phyloP scores from a whole-genome alignment of 1,140 invertebrate species.

The Camponotus floridanus region DNA sequence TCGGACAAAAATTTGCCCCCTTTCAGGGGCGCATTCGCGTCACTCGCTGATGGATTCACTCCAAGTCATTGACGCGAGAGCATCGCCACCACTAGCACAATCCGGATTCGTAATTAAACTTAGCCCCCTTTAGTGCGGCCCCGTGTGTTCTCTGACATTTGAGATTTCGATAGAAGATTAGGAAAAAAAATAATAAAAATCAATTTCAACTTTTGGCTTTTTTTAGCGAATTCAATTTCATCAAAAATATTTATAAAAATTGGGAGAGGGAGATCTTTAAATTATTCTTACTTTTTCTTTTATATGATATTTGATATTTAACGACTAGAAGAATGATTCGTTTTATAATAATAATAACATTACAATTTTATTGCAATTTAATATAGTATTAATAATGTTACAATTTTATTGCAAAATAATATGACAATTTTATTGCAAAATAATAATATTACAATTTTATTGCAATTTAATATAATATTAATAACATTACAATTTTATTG shows the following conservation, averaged over 20 bases:
- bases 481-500: no score
- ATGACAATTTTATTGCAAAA: no score
- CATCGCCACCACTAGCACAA: constrained; percentile 32
- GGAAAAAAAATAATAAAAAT: background rate
- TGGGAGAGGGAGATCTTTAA: background rate
- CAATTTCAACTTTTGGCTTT: no score
- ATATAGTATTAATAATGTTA: no score
- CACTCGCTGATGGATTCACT: constrained; percentile 49
- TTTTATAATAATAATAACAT: background rate
- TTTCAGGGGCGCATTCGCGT: constrained; percentile 16
- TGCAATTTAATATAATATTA: no score
- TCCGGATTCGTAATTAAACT: constrained; percentile 51
- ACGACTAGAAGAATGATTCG: background rate
- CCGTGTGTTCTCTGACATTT: constrained; percentile 2
- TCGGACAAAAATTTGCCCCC: constrained; percentile 56
- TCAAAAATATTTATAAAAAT: no score
- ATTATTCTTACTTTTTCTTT: background rate
- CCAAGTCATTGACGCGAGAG: constrained; percentile 51
- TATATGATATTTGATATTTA: no score
- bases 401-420: no score
- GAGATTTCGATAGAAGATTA: background rate
- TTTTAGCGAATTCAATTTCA: background rate
- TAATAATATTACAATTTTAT: no score
- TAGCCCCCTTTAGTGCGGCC: constrained; percentile 14
- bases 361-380: no score